These are phyloP conservation scores for Microplitis deprimator DNA, from an alignment of 2,888 invertebrate species.

Conservation along the genomic window DNA sequence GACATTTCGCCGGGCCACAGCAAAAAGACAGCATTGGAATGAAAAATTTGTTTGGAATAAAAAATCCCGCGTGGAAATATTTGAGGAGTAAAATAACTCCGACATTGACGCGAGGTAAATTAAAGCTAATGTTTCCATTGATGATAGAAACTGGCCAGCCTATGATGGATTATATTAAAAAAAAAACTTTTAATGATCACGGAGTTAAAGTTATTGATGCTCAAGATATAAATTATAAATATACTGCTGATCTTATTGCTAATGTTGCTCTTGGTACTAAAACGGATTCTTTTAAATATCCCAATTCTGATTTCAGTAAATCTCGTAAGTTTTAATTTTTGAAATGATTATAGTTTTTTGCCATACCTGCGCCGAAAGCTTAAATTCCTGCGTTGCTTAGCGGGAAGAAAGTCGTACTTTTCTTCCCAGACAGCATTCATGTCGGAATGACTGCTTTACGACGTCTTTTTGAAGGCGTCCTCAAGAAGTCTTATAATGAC, in stretches of 20 bases:
- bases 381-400: no score
- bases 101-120: slow-evolving; percentile 74
- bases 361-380: no score
- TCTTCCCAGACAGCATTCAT: no score
- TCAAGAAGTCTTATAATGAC: no score
- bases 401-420: no score
- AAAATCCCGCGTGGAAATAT: slow-evolving; percentile 74
- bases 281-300: slow-evolving; percentile 59
- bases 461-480: no score
- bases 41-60: slow-evolving; percentile 70
- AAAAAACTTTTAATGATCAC: slow-evolving; percentile 40
- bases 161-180: slow-evolving; percentile 59
- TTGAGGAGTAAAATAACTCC: slow-evolving; percentile 73
- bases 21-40: slow-evolving; percentile 70
- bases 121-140: slow-evolving; percentile 73
- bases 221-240: slow-evolving; percentile 62
- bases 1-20: slow-evolving; percentile 69
- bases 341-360: background rate
- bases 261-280: slow-evolving; percentile 58
- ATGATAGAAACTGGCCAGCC: slow-evolving; percentile 68
- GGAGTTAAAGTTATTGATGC: slow-evolving; percentile 57
- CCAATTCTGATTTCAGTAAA: slow-evolving; percentile 58
- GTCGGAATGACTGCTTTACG: no score
- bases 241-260: slow-evolving; percentile 63
- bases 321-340: slow-evolving; percentile 50